Evolutionary conservation across 2,797 vertebrate genomes (phyloP).

Genomic region (Thalassophryne amazonica): DNA sequence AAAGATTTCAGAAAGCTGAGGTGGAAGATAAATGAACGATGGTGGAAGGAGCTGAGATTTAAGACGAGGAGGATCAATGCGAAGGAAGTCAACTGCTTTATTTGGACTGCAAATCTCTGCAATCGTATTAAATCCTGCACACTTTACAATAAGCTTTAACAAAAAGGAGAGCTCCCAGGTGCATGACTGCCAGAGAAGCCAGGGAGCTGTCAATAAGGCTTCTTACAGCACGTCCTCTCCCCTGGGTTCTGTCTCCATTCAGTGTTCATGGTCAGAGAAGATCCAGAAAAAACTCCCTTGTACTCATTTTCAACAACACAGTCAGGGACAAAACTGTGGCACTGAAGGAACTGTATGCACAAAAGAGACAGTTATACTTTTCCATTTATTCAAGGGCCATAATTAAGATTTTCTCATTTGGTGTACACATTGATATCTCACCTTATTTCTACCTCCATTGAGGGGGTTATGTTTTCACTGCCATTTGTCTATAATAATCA

Average conservation of each 20-base stretch:
- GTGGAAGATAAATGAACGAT: constrained; percentile 36
- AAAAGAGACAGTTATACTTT: no score
- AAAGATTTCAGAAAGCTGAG: constrained; percentile 19
- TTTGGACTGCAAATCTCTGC: constrained; percentile 28
- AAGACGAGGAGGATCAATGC: constrained; percentile 6
- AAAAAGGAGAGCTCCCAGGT: constrained; percentile 32
- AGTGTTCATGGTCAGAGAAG: constrained; percentile 39
- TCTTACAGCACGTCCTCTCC: constrained; percentile 22
- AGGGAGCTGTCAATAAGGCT: constrained; percentile 37
- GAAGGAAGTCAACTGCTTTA: constrained; percentile 22
- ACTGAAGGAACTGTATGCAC: no score
- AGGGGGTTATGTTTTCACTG: no score
- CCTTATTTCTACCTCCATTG: no score
- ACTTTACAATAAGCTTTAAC: constrained; percentile 36
- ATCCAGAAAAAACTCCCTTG: constrained; percentile 34
- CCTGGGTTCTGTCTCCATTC: constrained; percentile 30
- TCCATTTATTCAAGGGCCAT: no score
- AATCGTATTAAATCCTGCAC: constrained; percentile 30
- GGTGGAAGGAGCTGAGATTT: constrained; percentile 24
- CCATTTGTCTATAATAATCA: no score
- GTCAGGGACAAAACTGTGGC: not conserved
- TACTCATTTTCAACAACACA: constrained; percentile 18
- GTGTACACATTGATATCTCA: no score
- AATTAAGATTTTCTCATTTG: no score
- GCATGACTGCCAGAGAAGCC: constrained; percentile 11